These are phyloP conservation scores for Pristis pectinata DNA, from an alignment of 2,797 vertebrate species.

Conservation along the genomic window DNA sequence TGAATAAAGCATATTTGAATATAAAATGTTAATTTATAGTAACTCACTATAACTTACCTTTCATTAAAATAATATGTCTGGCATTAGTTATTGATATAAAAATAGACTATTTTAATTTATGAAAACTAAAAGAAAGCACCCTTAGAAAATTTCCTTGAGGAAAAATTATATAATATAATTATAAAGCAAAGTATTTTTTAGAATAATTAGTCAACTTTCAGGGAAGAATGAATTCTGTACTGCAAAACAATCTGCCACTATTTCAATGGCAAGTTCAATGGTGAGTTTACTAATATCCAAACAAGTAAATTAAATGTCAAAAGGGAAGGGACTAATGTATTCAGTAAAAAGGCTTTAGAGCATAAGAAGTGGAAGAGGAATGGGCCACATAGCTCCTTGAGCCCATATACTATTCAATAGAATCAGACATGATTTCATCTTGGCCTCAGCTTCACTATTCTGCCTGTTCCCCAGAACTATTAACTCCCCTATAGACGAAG, in stretches of 20 bases:
- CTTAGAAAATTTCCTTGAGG: not conserved
- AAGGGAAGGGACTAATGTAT: not conserved
- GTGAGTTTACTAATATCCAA: not conserved
- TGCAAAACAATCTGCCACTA: not conserved
- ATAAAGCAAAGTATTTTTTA: not conserved
- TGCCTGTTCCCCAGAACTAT: no score
- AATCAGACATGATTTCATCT: no score
- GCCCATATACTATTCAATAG: no score
- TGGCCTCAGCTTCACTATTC: no score
- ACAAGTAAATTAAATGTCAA: not conserved
- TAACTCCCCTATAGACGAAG: no score
- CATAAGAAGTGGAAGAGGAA: not conserved
- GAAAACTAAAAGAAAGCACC: not conserved
- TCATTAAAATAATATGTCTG: not conserved
- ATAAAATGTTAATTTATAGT: not conserved
- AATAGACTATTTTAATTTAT: not conserved
- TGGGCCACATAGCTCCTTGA: no score
- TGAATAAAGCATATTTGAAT: conserved; percentile 1
- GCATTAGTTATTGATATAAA: not conserved
- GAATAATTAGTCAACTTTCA: not conserved
- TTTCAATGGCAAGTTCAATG: not conserved
- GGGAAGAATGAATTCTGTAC: not conserved
- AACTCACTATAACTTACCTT: conserved; percentile 15
- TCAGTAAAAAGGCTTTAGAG: not conserved
- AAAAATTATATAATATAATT: not conserved